Evolutionary conservation across 2,797 vertebrate genomes (phyloP).

Genomic region (Tragelaphus eurycerus): DNA sequence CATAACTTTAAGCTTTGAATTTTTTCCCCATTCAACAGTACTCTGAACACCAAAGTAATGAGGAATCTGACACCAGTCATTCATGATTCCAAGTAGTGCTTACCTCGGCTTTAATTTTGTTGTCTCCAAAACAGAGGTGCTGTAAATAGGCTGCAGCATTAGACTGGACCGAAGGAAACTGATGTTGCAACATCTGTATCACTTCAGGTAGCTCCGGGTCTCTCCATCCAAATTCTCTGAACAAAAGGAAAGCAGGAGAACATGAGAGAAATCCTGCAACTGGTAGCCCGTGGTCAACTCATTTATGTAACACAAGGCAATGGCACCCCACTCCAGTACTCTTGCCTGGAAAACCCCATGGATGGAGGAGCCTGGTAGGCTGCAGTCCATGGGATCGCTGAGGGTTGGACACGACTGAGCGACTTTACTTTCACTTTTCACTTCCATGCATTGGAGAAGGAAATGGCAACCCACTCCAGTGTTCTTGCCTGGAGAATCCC

Average conservation of each 20-base stretch:
- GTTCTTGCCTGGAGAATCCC: no score
- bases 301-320: not conserved
- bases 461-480: no score
- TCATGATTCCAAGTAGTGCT: conserved; percentile 22
- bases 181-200: conserved; percentile 99
- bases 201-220: conserved; percentile 99
- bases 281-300: accelerated
- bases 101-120: conserved; percentile 99
- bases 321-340: no score
- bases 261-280: not conserved
- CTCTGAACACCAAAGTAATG: not conserved
- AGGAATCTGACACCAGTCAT: not conserved
- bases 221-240: conserved; percentile 98
- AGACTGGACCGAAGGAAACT: conserved; percentile 99
- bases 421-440: no score
- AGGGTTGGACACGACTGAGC: no score
- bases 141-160: conserved; percentile 98
- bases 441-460: no score
- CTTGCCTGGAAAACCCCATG: no score
- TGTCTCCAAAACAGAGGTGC: conserved; percentile 99
- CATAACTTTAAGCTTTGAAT: not conserved
- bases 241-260: conserved; percentile 58
- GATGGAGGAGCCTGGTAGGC: no score
- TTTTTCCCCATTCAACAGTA: not conserved
- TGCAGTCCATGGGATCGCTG: no score